Conservation (phyloP, 1,140 invertebrate species). For the Hypothenemus hampei region DNA sequence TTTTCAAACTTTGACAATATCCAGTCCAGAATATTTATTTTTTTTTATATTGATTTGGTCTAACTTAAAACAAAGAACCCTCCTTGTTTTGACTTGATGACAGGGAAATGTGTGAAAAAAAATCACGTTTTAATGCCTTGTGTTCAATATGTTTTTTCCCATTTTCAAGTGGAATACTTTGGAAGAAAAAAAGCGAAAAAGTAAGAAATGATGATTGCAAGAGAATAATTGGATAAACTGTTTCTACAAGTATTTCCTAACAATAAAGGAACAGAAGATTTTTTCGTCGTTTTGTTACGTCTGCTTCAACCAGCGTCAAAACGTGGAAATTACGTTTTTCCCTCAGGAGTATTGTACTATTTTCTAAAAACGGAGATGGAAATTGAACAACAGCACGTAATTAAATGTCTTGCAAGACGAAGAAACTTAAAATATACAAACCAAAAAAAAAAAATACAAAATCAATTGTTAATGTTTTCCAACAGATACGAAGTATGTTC, state of each 20-base stretch:
- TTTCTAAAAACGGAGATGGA: not conserved
- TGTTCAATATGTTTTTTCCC: too few species aligned
- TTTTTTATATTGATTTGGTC: too few species aligned
- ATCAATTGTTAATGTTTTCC: too few species aligned
- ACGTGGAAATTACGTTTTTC: constrained; percentile 6
- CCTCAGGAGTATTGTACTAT: not conserved
- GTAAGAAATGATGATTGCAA: constrained; percentile 4
- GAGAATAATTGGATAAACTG: constrained; percentile 21
- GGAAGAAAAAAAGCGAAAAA: too few species aligned
- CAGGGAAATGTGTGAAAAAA: too few species aligned
- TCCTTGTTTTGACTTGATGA: too few species aligned
- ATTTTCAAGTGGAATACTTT: too few species aligned
- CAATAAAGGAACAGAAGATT: constrained; percentile 7
- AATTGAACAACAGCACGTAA: not conserved
- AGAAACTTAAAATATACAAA: not conserved
- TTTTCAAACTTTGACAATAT: too few species aligned
- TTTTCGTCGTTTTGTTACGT: constrained; percentile 15
- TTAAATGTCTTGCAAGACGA: not conserved
- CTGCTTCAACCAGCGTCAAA: constrained; percentile 13
- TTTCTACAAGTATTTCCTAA: constrained; percentile 13
- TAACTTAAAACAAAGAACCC: too few species aligned
- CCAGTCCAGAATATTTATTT: too few species aligned
- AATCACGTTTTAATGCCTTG: too few species aligned
- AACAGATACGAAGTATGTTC: too few species aligned
- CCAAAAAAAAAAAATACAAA: not conserved